A percentile compares a stretch with the other conserved stretches of the same genome.
phyloP scores from a whole-genome alignment of 2,113 vertebrate genomes.

The Indicator indicator region DNA sequence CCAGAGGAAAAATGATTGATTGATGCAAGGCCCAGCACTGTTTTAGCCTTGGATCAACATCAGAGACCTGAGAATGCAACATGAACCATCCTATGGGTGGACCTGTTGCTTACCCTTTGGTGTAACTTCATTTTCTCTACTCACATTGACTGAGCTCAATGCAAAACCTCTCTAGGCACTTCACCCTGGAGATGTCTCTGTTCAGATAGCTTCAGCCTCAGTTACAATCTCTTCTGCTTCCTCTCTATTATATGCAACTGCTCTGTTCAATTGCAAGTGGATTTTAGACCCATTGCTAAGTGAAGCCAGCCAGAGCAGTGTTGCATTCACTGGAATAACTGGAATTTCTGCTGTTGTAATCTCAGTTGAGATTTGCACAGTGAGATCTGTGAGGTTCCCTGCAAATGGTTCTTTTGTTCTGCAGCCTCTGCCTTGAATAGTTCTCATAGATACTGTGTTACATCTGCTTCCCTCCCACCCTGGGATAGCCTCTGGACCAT shows the following conservation, averaged over 20 bases:
- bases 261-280: not conserved
- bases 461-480: not conserved
- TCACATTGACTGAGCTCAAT: not conserved
- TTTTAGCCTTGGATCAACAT: not conserved
- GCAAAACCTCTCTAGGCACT: not conserved
- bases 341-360: not conserved
- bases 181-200: not conserved
- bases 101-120: not conserved
- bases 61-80: not conserved
- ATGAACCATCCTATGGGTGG: fast-evolving
- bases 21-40: not conserved
- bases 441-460: not conserved
- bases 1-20: not conserved
- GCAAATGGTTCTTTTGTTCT: not conserved
- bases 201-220: not conserved
- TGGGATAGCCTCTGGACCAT: not conserved
- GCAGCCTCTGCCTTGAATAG: not conserved
- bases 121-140: not conserved
- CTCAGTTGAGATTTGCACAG: not conserved
- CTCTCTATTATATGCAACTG: not conserved
- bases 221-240: not conserved
- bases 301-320: not conserved
- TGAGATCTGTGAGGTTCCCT: not conserved
- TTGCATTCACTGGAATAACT: too few relatives aligned
- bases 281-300: not conserved